Evolutionary conservation across 2,797 vertebrate species (phyloP).

Genomic region (Ptychadena robeensis): DNA sequence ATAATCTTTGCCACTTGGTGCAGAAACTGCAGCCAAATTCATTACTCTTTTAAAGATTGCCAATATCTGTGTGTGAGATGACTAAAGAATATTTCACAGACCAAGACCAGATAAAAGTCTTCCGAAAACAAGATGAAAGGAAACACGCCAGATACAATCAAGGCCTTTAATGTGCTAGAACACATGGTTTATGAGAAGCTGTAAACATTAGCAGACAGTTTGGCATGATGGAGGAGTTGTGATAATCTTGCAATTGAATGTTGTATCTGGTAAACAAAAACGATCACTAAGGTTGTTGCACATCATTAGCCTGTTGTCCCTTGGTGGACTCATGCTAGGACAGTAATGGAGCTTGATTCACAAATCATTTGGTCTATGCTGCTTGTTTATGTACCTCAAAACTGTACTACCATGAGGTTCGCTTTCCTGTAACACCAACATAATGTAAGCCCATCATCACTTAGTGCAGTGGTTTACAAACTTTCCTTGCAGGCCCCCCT

Average conservation of each 20-base stretch:
- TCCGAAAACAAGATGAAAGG: conserved; percentile 30
- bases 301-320: not conserved
- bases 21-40: not conserved
- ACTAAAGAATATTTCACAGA: conserved; percentile 24
- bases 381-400: not conserved
- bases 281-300: not conserved
- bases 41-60: not conserved
- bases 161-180: not conserved
- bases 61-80: conserved; percentile 10
- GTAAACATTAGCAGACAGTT: conserved; percentile 15
- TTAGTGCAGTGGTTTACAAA: too few species aligned
- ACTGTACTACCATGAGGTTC: not conserved
- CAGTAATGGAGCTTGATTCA: not conserved
- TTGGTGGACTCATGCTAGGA: not conserved
- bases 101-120: conserved; percentile 30
- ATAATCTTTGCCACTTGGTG: conserved; percentile 2
- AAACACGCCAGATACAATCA: conserved; percentile 6
- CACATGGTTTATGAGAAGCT: conserved; percentile 22
- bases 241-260: not conserved
- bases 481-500: too few species aligned
- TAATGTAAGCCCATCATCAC: too few species aligned
- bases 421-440: not conserved
- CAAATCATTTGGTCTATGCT: not conserved
- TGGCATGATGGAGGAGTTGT: not conserved
- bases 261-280: conserved; percentile 19